A percentile compares a stretch with the other conserved stretches of the same genome.
Conservation (phyloP, 1,140 invertebrate species). For the Aphelenchoides fujianensis region DNA sequence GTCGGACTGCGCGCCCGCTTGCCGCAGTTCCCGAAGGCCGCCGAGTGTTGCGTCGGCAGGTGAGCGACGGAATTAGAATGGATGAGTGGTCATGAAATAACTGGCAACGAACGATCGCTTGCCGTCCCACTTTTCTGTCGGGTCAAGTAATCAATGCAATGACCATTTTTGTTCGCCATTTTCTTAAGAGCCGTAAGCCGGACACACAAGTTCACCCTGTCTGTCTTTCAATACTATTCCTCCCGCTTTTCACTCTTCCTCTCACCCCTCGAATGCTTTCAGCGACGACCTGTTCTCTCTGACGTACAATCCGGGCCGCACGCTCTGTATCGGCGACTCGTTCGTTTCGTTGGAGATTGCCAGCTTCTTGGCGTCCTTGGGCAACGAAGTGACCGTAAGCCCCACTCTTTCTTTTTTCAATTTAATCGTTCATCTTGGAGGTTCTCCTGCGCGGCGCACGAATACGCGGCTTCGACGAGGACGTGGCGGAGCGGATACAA, state of each 20-base stretch:
- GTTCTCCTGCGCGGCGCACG: conserved; percentile 77
- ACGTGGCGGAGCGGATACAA: conserved; percentile 83
- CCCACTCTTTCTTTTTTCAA: conserved; percentile 61
- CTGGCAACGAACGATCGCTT: too few species aligned
- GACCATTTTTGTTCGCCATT: too few species aligned
- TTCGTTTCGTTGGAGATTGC: conserved; percentile 96
- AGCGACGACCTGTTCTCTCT: conserved; percentile 96
- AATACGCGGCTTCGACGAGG: conserved; percentile 90
- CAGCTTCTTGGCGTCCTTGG: conserved; percentile 70
- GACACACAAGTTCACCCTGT: too few species aligned
- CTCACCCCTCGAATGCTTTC: conserved; percentile 25
- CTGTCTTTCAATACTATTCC: too few species aligned
- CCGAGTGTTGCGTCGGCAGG: conserved; percentile 81
- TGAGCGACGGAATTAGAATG: conserved; percentile 41
- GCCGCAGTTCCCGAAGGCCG: conserved; percentile 79
- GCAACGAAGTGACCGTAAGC: conserved; percentile 83
- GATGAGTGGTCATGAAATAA: too few species aligned
- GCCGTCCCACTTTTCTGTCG: background rate
- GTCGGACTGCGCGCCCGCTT: conserved; percentile 81
- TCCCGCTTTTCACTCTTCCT: background rate
- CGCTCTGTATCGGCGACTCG: conserved; percentile 85
- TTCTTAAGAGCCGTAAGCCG: too few species aligned
- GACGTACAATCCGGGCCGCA: conserved; percentile 81
- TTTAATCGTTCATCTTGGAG: conserved; percentile 27
- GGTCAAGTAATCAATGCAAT: conserved; percentile 18